Evolutionary conservation across 2,888 invertebrate genomes (phyloP), one percentile per base, ranked within the genome.

Genomic region (Cantharis rustica): DNA sequence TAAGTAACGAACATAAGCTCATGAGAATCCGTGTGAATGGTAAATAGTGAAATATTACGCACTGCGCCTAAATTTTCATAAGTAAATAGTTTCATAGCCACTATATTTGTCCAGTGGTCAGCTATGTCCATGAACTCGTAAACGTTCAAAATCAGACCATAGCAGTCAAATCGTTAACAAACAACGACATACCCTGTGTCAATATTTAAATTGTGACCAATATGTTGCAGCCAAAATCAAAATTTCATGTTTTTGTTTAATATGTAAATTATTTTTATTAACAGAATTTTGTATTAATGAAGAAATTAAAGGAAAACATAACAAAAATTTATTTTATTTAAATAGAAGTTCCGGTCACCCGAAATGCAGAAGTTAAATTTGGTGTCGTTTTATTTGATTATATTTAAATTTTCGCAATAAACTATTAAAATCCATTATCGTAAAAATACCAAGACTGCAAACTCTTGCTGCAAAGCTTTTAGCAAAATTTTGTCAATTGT

Each of bases 21-120:
- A 68, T 62, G 31, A 71, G 71, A 61, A 79, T 79, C 81, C 84
- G 84, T 84, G 84, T 84, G 84, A 84, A 84, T 81, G 76, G 83
- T 82, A 84, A 84, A 84, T 82, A 84, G 75, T 78, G 80, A 73
- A 78, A 76, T 80, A 79, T 80, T 80, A 79, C 75, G 69, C 72
- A 76, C 77, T 76, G 78, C 75, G 76, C 80, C 80, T 76, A 81
- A 81, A 80, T 82, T 77, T 82, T 81, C 81, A 82, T 82, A 81
- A 80, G 78, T 81, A 83, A 83, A 83, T 81, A 81, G 77, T 79
- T 80, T 81, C 82, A 82, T 81, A 82, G 81, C 81, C 82, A 83
- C 82, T 81, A 82, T 80, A 79, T 83, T 81, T 81, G 82, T 81
- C 79, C 81, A 82, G 78, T 80, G 80, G 75, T 76, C 75, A 80